Base-by-base conservation (phyloP, 1,140 invertebrate genomes). In the Bombus turneri region DNA sequence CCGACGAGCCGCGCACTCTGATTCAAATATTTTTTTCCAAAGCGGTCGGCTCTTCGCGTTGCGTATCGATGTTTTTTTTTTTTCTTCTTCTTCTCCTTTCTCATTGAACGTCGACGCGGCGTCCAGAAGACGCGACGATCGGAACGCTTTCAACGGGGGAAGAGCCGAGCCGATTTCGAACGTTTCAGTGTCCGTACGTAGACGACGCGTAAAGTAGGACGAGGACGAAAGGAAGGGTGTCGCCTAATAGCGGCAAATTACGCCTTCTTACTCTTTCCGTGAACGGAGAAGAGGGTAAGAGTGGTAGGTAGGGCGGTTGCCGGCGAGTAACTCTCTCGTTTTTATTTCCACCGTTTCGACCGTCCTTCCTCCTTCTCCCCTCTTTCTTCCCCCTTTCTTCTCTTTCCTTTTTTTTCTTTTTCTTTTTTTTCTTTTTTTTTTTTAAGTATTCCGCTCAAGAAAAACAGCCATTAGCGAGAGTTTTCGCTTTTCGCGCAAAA, bases 381-480 rank as follows among this genome's bases (percentile, higher is more conserved):
- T 93, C 91, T 93, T 93, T 94, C 94, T 94, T 92, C 91, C 91
- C 85, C 74, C 31, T 22, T 37, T 39, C 77, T 31, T 62, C 34
- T 41, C 28, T 57, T 64, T n/a, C 18, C 64, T 0, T 22, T 37
- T 76, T 75, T 93, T 92, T 94, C 91, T 93, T 92, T 47, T 6
- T 34, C 3, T n/a, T 6, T 34, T 6, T n/a, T 47, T 66, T 73
- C 28, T 28, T 62, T 34, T 85, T 79, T 83, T 93, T 93, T 94
- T 93, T 94, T 94, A 95, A 94, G 92, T 94, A 94, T 94, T 93
- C 92, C 91, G 84, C 88, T 93, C 90, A 95, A 95, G 94, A 94
- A 95, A 95, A 95, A 94, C 94, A 94, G 94, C 94, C 94, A 94
- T 94, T 95, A 95, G 94, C 93, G 90, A 93, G 94, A 94, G 94